Base-by-base conservation (phyloP, 1,140 invertebrate genomes). In the Bombus vancouverensis region DNA sequence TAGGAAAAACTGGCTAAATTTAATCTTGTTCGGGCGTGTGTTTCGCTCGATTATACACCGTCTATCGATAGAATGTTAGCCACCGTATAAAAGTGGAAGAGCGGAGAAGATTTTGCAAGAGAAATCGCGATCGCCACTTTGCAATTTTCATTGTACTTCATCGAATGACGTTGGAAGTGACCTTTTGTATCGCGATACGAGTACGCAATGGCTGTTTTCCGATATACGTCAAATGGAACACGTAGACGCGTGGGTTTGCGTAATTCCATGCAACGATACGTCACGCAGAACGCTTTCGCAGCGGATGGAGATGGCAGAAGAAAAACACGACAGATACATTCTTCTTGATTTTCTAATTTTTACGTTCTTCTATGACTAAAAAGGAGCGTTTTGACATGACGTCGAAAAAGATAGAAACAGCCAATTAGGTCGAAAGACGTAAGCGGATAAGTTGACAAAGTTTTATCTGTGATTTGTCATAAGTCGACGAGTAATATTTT, bases 371-470 rank as follows among this genome's bases (percentile, higher is more conserved):
- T n/a, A 1, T 2, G 28, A 53, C 22, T 5, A 0, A n/a, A 62
- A n/a, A n/a, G 59, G 0, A 2, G 18, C 47, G 1, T 22, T 22
- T 8, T 8, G 0, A 6, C 8, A 2, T 0, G 47, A 22, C 47
- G 18, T 53, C 18, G 47, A 22, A 53, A 8, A 22, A 0, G 1
- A 53, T 22, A 8, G 0, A 22, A 53, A 8, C 18, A 8, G 5
- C 47, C 1, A 8, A 53, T 8, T 6, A 22, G 18, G 18, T 22
- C 15, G 0, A 18, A 53, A 53, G 47, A 22, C 47, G 47, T 6
- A 1, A 1, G 15, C 15, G 0, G 47, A 47, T 1, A 18, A 47
- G 6, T 47, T 1, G 44, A 47, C 5, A 15, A 15, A 1, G 13
- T 15, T 47, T 47, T 5, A 3, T 44, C 5, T 15, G 13, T 15